These are phyloP conservation scores for Metalampra italica DNA, from an alignment of 2,888 invertebrate genomes.

Conservation along the genomic window DNA sequence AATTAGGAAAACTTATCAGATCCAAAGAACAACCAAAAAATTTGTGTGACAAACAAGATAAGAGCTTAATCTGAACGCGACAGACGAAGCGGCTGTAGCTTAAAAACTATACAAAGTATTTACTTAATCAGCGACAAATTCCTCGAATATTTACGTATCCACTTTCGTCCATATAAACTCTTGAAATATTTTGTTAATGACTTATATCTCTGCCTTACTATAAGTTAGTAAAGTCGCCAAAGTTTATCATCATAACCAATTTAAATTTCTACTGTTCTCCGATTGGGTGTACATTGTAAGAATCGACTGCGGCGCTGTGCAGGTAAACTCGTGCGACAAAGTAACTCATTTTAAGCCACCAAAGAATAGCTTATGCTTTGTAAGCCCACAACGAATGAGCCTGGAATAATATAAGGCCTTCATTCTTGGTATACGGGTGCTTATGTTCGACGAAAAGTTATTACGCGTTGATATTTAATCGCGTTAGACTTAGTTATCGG, in stretches of 20 bases:
- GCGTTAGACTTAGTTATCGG: not conserved
- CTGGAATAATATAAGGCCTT: slow-evolving; percentile 42
- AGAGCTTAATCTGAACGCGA: too few species aligned
- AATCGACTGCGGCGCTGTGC: slow-evolving; percentile 2
- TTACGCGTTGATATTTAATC: slow-evolving; percentile 7
- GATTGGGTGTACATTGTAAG: not conserved
- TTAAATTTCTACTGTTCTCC: not conserved
- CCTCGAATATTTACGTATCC: too few species aligned
- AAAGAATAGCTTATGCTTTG: slow-evolving; percentile 52
- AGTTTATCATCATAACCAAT: not conserved
- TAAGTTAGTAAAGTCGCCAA: not conserved
- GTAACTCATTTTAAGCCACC: slow-evolving; percentile 58
- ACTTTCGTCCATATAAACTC: too few species aligned
- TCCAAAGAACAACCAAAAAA: too few species aligned
- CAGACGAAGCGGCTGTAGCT: too few species aligned
- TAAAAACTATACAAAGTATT: too few species aligned
- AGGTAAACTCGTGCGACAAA: slow-evolving; percentile 35
- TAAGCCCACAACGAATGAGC: slow-evolving; percentile 36
- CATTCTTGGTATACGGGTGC: slow-evolving; percentile 23
- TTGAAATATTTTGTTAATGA: too few species aligned
- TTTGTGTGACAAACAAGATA: too few species aligned
- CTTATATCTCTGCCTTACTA: not conserved
- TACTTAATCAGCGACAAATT: too few species aligned
- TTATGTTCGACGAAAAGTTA: slow-evolving; percentile 19
- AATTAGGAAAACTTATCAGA: too few species aligned